Evolutionary conservation across 2,888 invertebrate species (phyloP).

Genomic region (Rhamnusium bicolor): DNA sequence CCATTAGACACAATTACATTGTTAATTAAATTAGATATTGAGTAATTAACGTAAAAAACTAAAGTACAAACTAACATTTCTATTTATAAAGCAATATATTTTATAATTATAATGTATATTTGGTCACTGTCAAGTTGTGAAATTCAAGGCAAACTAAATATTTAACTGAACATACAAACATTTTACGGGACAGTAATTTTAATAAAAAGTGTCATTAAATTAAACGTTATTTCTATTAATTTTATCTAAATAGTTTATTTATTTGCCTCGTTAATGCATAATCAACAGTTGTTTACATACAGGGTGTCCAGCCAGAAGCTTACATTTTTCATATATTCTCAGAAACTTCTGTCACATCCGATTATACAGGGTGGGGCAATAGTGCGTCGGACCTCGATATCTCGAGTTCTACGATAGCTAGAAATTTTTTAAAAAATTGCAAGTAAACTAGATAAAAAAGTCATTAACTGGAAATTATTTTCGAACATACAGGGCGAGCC

Average conservation of each 20-base stretch:
- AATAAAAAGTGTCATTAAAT: slow-evolving; percentile 11
- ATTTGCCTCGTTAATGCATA: background rate
- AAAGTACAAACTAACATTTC: slow-evolving; percentile 8
- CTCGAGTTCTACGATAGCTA: too few species aligned
- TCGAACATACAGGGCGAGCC: too few species aligned
- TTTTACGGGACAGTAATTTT: slow-evolving; percentile 10
- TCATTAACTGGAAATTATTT: too few species aligned
- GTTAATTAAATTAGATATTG: background rate
- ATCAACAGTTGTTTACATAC: background rate
- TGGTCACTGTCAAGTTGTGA: slow-evolving; percentile 19
- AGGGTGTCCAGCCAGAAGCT: too few species aligned
- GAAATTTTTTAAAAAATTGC: too few species aligned
- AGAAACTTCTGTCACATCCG: too few species aligned
- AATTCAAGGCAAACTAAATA: slow-evolving; percentile 30
- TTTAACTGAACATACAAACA: slow-evolving; percentile 18
- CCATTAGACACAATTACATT: background rate
- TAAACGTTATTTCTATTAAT: slow-evolving; percentile 23
- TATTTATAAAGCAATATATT: slow-evolving; percentile 26
- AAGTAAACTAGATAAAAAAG: too few species aligned
- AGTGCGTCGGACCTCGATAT: too few species aligned
- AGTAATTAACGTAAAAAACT: background rate
- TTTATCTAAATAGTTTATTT: slow-evolving; percentile 6
- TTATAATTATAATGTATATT: slow-evolving; percentile 18
- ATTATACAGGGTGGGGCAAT: too few species aligned
- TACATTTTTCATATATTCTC: too few species aligned